A percentile compares a stretch with the other conserved stretches of the same genome.
These are phyloP conservation scores for Hippasteria phrygiana DNA, from an alignment of 53 echinoderm and acorn worm species.

Conservation along the genomic window DNA sequence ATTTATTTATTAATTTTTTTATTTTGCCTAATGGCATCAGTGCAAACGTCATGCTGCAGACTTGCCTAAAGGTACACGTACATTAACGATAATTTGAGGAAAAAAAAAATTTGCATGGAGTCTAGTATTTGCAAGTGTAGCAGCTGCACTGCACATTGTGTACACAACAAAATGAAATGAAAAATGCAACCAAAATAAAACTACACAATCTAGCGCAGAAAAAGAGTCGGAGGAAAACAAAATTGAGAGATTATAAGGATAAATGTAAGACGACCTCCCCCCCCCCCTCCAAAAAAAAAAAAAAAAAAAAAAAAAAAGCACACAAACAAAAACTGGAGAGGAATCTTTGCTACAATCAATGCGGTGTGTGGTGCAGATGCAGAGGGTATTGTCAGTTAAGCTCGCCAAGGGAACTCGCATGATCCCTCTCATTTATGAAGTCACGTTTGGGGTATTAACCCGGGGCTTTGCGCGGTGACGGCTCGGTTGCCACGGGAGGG, in stretches of 20 bases:
- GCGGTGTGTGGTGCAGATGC: constrained; percentile 26
- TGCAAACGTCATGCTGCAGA: no score
- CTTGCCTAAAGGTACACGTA: not conserved
- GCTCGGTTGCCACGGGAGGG: not conserved
- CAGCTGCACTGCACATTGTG: not conserved
- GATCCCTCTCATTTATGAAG: constrained; percentile 60
- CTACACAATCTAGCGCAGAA: not conserved
- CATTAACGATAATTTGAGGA: not conserved
- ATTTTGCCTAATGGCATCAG: no score
- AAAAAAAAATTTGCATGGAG: not conserved
- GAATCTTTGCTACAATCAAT: constrained; percentile 16
- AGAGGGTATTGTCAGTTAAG: constrained; percentile 33
- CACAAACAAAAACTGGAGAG: not conserved
- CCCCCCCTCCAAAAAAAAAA: constrained; percentile 16
- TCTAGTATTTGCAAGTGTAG: not conserved
- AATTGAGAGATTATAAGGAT: no score
- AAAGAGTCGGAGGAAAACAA: not conserved
- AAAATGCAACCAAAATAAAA: not conserved
- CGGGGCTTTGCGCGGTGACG: constrained; percentile 12
- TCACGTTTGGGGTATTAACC: constrained; percentile 53
- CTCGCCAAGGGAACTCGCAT: constrained; percentile 26
- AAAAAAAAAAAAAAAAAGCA: not conserved
- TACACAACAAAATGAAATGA: not conserved
- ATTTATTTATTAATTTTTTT: no score
- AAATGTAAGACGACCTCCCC: no score